Percentiles rank a stretch among this genome's conserved stretches.
Conservation (phyloP, 2,113 vertebrate species). For the Labrus mixtus region DNA sequence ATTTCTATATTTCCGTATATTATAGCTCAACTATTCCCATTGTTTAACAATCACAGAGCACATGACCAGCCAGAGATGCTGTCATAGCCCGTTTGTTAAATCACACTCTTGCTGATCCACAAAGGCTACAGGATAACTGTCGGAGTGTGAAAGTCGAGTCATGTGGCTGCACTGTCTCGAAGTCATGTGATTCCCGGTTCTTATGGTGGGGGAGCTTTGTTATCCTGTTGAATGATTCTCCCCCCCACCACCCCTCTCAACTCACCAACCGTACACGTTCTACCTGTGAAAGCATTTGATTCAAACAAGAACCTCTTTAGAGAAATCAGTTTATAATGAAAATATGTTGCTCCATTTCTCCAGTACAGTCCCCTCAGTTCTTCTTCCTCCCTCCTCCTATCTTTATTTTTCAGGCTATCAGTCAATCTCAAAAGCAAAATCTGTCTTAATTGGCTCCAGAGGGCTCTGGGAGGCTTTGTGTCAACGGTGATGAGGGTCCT, state of each 20-base stretch:
- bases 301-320: not conserved
- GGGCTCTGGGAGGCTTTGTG: slow-evolving; percentile 80
- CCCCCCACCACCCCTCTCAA: not conserved
- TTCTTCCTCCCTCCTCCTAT: slow-evolving; percentile 5
- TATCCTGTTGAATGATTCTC: slow-evolving; percentile 77
- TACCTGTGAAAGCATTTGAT: slow-evolving; percentile 5
- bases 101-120: slow-evolving; percentile 10
- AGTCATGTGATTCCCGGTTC: slow-evolving; percentile 56
- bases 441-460: slow-evolving; percentile 87
- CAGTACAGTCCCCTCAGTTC: slow-evolving; percentile 4
- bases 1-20: too few relatives aligned
- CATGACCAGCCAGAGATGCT: not conserved
- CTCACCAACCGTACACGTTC: not conserved
- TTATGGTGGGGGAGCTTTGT: slow-evolving; percentile 70
- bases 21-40: not conserved
- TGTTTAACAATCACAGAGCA: slow-evolving; percentile 1
- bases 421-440: slow-evolving; percentile 81
- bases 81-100: slow-evolving; percentile 9
- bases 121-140: slow-evolving; percentile 31
- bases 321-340: slow-evolving; percentile 10
- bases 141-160: slow-evolving; percentile 71
- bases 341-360: not conserved
- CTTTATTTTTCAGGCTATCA: slow-evolving; percentile 54
- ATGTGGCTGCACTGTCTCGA: slow-evolving; percentile 60
- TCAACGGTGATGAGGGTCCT: slow-evolving; percentile 84